Evolutionary conservation across 2,888 invertebrate species (phyloP), one percentile per base, ranked within the genome.

Genomic region (Chrysopilus asiliformis): DNA sequence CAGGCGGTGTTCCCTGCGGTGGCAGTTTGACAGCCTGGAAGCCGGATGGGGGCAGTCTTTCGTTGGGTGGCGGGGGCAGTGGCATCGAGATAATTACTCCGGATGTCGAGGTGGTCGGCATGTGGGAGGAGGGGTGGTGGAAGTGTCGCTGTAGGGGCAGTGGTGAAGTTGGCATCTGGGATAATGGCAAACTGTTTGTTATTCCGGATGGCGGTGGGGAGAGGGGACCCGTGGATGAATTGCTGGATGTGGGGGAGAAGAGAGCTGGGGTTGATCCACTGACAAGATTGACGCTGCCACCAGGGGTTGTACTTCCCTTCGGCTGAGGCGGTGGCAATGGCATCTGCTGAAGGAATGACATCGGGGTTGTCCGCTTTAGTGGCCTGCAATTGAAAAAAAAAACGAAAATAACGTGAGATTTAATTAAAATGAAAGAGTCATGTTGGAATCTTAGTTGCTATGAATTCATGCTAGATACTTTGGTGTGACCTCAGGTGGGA

Each of bases 121-220:
- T 18, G 27, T 42, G 40, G 8, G 37, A 30, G n/a, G n/a, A n/a
- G n/a, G n/a, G n/a, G 30, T 48, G 49, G 32, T 26, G 26, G 17
- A 27, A 50, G 33, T 60, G 61, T 15, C 59, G 56, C 36, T 60
- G 61, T 46, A 56, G 42, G 18, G 59, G 58, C 45, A 56, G 38
- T 31, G 62, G 61, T 25, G 62, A 60, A 27, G 58, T 57, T 33
- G 62, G 57, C 36, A 60, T 45, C 33, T 52, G 48, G 13, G 32
- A 10, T 16, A 31, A 19, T 14, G 25, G 12, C 13, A 8, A 31
- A 39, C 38, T 34, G 40, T 41, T 7, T 41, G 44, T 15, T 12
- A 40, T 37, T 35, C 42, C 41, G 18, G 46, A 41, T n/a, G 43
- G 41, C 34, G 43, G 36, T 30, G n/a, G 16, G 9, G 31, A 25